Conservation (phyloP, 2,797 vertebrate genomes). For the Xenops minutus region DNA sequence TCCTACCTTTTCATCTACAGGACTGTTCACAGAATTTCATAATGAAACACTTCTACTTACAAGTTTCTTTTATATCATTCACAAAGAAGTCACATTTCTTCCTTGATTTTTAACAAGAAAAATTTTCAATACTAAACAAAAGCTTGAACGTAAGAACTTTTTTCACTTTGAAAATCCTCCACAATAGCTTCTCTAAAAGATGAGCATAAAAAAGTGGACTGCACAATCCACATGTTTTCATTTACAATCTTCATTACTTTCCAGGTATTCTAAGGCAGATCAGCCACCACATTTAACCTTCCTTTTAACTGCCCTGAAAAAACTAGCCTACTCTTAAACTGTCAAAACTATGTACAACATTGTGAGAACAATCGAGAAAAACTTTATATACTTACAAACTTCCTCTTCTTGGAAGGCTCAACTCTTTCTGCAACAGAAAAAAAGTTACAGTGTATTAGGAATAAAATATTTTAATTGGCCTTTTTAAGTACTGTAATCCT, state of each 20-base stretch:
- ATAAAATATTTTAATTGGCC: background rate
- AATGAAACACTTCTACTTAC: background rate
- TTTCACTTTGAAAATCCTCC: background rate
- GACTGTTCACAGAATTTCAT: background rate
- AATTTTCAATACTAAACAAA: background rate
- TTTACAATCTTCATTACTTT: background rate
- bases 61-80: background rate
- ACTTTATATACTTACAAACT: constrained; percentile 90
- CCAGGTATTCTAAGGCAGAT: background rate
- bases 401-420: constrained; percentile 97
- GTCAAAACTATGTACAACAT: background rate
- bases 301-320: background rate
- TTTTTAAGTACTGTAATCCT: background rate
- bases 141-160: background rate
- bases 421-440: constrained; percentile 89
- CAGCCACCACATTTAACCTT: background rate
- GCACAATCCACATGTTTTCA: background rate
- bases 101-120: background rate
- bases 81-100: background rate
- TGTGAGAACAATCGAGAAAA: background rate
- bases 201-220: background rate
- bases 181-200: background rate
- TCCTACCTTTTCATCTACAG: background rate
- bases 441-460: background rate
- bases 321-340: background rate